Conservation (phyloP, 30 jellyfish, hydroid and myxozoan genomes). For the Turritopsis dohrnii region DNA sequence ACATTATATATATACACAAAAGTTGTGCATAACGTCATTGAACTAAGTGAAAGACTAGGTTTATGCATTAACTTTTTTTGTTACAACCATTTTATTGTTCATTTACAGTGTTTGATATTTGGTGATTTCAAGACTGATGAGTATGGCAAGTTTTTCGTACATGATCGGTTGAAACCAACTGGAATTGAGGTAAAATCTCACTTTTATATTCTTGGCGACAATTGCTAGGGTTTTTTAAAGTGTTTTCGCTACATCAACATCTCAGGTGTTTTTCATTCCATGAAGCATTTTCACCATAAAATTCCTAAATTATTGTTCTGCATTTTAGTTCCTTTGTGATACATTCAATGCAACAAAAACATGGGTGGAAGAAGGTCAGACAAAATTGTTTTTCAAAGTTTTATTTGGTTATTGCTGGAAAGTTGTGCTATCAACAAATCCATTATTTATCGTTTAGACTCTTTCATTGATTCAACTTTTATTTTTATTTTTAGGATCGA, state of each 20-base stretch:
- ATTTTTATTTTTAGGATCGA: neutral
- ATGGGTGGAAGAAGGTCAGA: constrained; percentile 42
- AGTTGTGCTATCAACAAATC: neutral
- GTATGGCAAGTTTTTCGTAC: constrained; percentile 40
- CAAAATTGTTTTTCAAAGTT: neutral
- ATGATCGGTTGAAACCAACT: constrained; percentile 40
- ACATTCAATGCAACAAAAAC: constrained; percentile 29
- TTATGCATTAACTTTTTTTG: neutral
- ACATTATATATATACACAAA: too few relatives aligned
- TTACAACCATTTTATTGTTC: too few relatives aligned
- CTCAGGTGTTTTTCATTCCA: too few relatives aligned
- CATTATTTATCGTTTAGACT: too few relatives aligned
- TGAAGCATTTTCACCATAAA: too few relatives aligned
- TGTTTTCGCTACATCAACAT: neutral
- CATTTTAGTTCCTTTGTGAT: constrained; percentile 32
- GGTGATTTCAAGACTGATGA: constrained; percentile 77
- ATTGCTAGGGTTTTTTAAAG: neutral
- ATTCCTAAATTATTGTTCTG: neutral
- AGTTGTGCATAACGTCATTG: too few relatives aligned
- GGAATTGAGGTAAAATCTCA: constrained; percentile 26
- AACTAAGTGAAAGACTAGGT: too few relatives aligned
- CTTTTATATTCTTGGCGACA: neutral
- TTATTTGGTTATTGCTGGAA: neutral
- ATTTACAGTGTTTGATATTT: constrained; percentile 55
- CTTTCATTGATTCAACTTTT: too few relatives aligned